Evolutionary conservation across 2,888 invertebrate genomes (phyloP).

Genomic region (Aphelenchoides bicaudatus): DNA sequence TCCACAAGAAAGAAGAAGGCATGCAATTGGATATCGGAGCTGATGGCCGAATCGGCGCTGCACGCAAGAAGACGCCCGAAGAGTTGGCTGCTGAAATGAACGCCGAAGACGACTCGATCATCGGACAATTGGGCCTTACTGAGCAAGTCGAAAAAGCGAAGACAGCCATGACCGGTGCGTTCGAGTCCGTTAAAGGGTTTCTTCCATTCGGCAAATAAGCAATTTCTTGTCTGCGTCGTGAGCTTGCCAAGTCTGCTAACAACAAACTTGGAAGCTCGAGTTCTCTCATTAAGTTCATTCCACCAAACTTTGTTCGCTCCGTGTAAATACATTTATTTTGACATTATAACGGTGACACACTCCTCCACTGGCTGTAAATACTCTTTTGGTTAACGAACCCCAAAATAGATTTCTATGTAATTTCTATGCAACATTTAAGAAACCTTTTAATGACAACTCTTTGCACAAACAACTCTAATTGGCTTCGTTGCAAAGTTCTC

Average conservation of each 20-base stretch:
- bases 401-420: no score
- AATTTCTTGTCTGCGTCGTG: no score
- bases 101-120: conserved; percentile 68
- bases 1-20: conserved; percentile 88
- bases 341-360: no score
- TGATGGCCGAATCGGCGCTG: conserved; percentile 56
- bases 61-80: conserved; percentile 94
- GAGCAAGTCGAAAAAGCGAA: conserved; percentile 61
- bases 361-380: no score
- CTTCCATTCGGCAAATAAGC: conserved; percentile 58
- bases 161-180: conserved; percentile 56
- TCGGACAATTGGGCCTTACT: conserved; percentile 59
- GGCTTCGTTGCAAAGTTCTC: no score
- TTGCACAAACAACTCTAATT: no score
- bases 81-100: conserved; percentile 94
- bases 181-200: conserved; percentile 59
- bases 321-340: background rate
- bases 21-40: conserved; percentile 64
- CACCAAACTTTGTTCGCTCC: background rate
- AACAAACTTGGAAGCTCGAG: no score
- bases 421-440: no score
- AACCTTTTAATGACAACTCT: no score
- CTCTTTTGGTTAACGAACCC: no score
- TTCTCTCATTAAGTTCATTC: no score
- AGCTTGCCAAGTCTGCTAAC: no score